Base-by-base conservation (phyloP, 2,888 invertebrate genomes). In the Anticlea derivata region DNA sequence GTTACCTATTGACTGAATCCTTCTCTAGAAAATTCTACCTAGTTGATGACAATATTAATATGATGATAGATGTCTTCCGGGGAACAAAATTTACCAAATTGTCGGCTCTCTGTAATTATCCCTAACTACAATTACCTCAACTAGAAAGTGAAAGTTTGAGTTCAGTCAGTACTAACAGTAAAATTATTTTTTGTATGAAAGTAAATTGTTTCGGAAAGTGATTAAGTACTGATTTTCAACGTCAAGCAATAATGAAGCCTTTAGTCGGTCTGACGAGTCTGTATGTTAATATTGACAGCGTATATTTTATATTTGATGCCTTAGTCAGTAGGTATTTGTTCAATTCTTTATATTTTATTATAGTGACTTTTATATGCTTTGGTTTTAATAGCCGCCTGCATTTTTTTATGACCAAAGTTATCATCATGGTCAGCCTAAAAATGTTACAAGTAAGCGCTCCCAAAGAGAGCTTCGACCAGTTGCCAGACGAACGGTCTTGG, bases 221-320 rank as follows among this genome's bases (percentile, higher is more conserved):
- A 74, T n/a, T n/a, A n/a, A n/a, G n/a, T n/a, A n/a, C n/a, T n/a
- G n/a, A n/a, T 51, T 52, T 66, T 60, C 46, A 76, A 77, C 66
- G 64, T 70, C 55, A 60, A 86, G 86, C 86, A 87, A 86, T 87
- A 86, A 80, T 79, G 77, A 75, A 73, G 83, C 83, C 82, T 84
- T 82, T 51, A 65, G 80, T 79, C 81, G 84, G 83, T 80, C 85
- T 80, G 82, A 50, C 40, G 53, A 22, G 58, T 66, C 51, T 60
- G 55, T 62, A 45, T 59, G 47, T 59, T 64, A 61, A 60, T 70
- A 50, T 52, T 54, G 52, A 60, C 26, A 4, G 50, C 46, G 20
- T 45, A 43, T 38, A 34, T 39, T 40, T 52, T 30, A 41, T 10
- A 45, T 50, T 38, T 20, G 17, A 52, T 43, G 47, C 24, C 43